These are phyloP conservation scores for Solen grandis DNA, from an alignment of 1,140 invertebrate species.

Conservation along the genomic window DNA sequence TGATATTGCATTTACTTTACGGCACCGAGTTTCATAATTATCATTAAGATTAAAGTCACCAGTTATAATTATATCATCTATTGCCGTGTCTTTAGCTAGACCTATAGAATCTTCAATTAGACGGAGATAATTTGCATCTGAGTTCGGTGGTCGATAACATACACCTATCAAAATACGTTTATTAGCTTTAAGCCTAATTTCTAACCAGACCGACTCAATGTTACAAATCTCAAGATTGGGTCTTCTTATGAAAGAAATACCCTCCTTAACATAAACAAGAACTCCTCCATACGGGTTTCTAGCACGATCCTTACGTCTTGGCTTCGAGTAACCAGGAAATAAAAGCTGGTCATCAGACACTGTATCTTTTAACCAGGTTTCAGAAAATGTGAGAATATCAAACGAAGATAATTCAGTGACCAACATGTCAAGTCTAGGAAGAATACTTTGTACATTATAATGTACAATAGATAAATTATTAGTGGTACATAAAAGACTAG, in stretches of 20 bases:
- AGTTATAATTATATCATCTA: conserved; percentile 15
- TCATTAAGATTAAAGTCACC: conserved; percentile 20
- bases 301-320: not conserved
- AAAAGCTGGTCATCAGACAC: not conserved
- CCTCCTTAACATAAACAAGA: not conserved
- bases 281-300: not conserved
- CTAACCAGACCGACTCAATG: conserved; percentile 14
- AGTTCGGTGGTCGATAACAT: conserved; percentile 11
- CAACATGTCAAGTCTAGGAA: no score
- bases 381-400: conserved; percentile 4
- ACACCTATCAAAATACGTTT: not conserved
- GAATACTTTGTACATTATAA: no score
- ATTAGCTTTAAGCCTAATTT: not conserved
- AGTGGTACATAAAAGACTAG: no score
- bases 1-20: not conserved
- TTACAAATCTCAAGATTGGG: no score
- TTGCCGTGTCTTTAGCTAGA: not conserved
- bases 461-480: no score
- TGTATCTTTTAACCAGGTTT: conserved; percentile 11
- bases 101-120: conserved; percentile 14
- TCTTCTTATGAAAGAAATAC: no score
- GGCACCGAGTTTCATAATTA: not conserved
- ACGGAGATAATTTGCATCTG: not conserved
- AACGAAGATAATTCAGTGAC: no score
- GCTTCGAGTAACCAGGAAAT: not conserved